Percentiles rank a stretch among this genome's conserved stretches.
These are phyloP conservation scores for Agonopterix arenella DNA, from an alignment of 2,888 invertebrate genomes.

Conservation along the genomic window DNA sequence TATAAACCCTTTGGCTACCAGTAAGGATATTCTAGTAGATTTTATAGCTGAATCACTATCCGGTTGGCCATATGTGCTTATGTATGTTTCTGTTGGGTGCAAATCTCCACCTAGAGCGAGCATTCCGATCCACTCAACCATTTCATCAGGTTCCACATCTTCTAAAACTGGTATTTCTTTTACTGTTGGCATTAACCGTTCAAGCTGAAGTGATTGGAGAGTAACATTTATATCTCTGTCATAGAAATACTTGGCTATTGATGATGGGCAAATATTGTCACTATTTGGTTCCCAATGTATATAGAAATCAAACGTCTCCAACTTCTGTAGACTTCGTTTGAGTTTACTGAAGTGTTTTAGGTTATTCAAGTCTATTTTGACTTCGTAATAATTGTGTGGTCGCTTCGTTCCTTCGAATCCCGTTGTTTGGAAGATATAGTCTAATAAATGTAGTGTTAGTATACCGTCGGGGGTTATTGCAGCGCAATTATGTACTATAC, in stretches of 20 bases:
- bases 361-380: conserved; percentile 44
- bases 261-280: conserved; percentile 55
- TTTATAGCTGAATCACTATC: conserved; percentile 40
- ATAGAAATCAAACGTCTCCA: conserved; percentile 44
- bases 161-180: conserved; percentile 42
- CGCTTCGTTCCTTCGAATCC: conserved; percentile 56
- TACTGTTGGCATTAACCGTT: conserved; percentile 34
- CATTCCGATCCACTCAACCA: conserved; percentile 65
- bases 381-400: conserved; percentile 47
- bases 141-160: conserved; percentile 46
- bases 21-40: conserved; percentile 43
- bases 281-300: conserved; percentile 51
- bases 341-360: conserved; percentile 31
- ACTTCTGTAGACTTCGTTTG: conserved; percentile 31
- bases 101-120: conserved; percentile 40
- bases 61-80: conserved; percentile 52
- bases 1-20: conserved; percentile 50
- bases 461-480: conserved; percentile 55
- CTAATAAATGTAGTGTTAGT: conserved; percentile 44
- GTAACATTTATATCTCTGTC: conserved; percentile 38
- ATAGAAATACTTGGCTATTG: conserved; percentile 60
- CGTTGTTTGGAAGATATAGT: conserved; percentile 53
- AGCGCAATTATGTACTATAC: conserved; percentile 51
- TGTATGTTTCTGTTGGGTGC: conserved; percentile 38
- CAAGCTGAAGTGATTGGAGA: conserved; percentile 26